Conservation (phyloP, 2,797 vertebrate species). For the Loris lydekkerianus region DNA sequence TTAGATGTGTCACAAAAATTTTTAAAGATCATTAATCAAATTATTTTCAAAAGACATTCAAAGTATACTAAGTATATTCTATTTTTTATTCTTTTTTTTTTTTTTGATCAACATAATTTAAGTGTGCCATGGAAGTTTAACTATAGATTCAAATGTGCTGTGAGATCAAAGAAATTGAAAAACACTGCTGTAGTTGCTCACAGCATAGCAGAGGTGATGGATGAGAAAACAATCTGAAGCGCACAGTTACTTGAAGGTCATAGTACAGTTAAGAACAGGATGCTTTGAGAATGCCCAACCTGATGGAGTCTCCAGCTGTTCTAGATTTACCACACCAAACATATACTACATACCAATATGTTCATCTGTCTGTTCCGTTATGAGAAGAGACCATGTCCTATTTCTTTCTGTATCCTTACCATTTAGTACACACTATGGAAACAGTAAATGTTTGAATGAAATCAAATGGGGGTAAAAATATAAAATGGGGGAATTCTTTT, state of each 20-base stretch:
- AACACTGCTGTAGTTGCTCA: not conserved
- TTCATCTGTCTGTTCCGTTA: not conserved
- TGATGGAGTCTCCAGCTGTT: not conserved
- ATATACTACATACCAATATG: not conserved
- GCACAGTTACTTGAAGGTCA: not conserved
- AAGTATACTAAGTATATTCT: too few relatives aligned
- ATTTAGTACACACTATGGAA: not conserved
- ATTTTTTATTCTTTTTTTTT: too few relatives aligned
- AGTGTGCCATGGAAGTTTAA: too few relatives aligned
- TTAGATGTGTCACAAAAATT: too few relatives aligned
- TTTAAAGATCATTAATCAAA: too few relatives aligned
- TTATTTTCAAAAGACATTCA: too few relatives aligned
- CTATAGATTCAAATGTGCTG: too few relatives aligned
- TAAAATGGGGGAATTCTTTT: conserved; percentile 26
- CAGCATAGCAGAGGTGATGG: not conserved
- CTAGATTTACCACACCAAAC: not conserved
- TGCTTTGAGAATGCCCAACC: not conserved
- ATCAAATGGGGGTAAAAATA: conserved; percentile 1
- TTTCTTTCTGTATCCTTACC: not conserved
- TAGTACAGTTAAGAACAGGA: not conserved
- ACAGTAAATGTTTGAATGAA: conserved; percentile 29
- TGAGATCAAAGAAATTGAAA: too few relatives aligned
- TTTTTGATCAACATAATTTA: too few relatives aligned
- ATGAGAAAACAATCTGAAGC: not conserved
- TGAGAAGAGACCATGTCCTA: not conserved